These are phyloP conservation scores for Chrysolina haemoptera DNA, from an alignment of 2,888 invertebrate species.

Conservation along the genomic window DNA sequence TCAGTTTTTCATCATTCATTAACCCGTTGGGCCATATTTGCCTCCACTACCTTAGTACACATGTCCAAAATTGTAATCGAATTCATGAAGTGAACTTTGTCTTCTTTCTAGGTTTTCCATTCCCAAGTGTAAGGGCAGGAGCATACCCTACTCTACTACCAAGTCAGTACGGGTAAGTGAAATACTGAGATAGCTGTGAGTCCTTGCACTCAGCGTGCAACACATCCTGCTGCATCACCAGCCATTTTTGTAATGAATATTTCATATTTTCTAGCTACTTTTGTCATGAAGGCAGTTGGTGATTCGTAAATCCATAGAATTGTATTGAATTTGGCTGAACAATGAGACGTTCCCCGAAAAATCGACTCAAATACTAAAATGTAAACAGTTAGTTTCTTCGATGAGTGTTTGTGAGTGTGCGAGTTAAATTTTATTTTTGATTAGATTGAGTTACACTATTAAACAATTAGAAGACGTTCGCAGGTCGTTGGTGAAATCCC, in stretches of 20 bases:
- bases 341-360: slow-evolving; percentile 65
- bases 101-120: slow-evolving; percentile 79
- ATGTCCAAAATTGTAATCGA: too few relatives aligned
- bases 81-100: too few relatives aligned
- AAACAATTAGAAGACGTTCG: slow-evolving; percentile 59
- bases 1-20: too few relatives aligned
- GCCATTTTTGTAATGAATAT: slow-evolving; percentile 65
- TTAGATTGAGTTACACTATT: slow-evolving; percentile 68
- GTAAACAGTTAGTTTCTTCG: slow-evolving; percentile 70
- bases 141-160: slow-evolving; percentile 82
- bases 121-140: slow-evolving; percentile 84
- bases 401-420: slow-evolving; percentile 71
- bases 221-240: slow-evolving; percentile 50
- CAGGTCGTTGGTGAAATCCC: slow-evolving; percentile 58
- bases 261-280: slow-evolving; percentile 69
- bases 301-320: slow-evolving; percentile 68
- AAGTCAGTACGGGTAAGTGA: slow-evolving; percentile 89
- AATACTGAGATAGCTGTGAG: slow-evolving; percentile 32
- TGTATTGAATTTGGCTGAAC: slow-evolving; percentile 68
- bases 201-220: slow-evolving; percentile 34
- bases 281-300: slow-evolving; percentile 68
- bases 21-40: too few relatives aligned
- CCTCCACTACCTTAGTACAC: too few relatives aligned
- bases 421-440: slow-evolving; percentile 65
- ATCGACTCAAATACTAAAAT: slow-evolving; percentile 66